Conservation (phyloP, 2,888 invertebrate genomes). For the Diaphora mendica region DNA sequence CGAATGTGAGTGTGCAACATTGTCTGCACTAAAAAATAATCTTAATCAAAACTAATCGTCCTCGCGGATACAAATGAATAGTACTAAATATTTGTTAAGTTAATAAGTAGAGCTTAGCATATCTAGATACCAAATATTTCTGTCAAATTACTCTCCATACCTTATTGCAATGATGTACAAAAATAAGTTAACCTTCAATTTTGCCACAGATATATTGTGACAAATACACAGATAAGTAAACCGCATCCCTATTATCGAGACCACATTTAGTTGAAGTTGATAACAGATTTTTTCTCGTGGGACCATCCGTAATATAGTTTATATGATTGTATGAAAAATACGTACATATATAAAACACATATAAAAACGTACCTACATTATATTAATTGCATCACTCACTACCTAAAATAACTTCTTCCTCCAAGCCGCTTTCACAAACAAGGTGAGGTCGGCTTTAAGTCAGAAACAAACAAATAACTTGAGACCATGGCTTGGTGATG, state of each 20-base stretch:
- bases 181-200: not conserved
- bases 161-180: not conserved
- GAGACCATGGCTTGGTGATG: too few species aligned
- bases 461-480: too few species aligned
- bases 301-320: constrained; percentile 15
- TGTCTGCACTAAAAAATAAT: too few species aligned
- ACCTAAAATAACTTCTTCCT: not conserved
- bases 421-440: too few species aligned
- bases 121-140: too few species aligned
- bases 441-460: too few species aligned
- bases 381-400: not conserved
- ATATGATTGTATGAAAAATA: not conserved
- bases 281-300: constrained; percentile 47
- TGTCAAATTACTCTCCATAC: too few species aligned
- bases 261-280: constrained; percentile 46
- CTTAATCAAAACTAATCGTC: too few species aligned
- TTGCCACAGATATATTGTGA: not conserved
- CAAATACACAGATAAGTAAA: constrained; percentile 18
- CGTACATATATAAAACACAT: not conserved
- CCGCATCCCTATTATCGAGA: constrained; percentile 37
- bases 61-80: too few species aligned
- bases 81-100: too few species aligned
- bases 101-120: too few species aligned
- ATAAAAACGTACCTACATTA: not conserved
- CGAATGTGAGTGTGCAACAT: too few species aligned